Conservation (phyloP, 2,113 vertebrate species). For the human region DNA sequence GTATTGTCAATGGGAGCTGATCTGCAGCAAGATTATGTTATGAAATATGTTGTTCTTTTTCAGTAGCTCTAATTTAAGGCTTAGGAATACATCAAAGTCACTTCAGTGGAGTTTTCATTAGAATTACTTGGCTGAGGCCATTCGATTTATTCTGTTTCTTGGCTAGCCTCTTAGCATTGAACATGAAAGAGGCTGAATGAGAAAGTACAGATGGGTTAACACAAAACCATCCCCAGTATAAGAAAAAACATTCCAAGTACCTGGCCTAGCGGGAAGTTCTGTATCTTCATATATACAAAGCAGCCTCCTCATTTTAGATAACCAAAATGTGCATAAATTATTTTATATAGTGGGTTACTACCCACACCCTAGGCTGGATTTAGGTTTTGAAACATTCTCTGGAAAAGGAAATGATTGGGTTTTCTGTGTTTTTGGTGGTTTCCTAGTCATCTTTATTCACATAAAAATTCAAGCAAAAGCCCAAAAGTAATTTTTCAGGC, state of each 20-base stretch:
- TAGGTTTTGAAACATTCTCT: conserved; percentile 52
- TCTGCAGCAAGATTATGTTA: neutral
- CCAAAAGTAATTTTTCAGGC: conserved; percentile 76
- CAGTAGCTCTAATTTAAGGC: conserved; percentile 55
- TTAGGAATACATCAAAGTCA: conserved; percentile 40
- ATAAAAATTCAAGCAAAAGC: conserved; percentile 45
- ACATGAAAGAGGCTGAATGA: neutral
- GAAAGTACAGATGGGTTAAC: neutral
- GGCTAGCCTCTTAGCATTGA: conserved; percentile 18
- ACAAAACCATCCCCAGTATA: neutral
- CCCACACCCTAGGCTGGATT: neutral
- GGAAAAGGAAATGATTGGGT: conserved; percentile 57
- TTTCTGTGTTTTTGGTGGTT: conserved; percentile 57
- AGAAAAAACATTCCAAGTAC: neutral
- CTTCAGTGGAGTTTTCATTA: conserved; percentile 49
- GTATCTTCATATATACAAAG: conserved; percentile 33
- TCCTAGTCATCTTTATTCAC: conserved; percentile 47
- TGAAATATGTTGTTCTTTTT: conserved; percentile 33
- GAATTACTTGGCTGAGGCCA: conserved; percentile 40
- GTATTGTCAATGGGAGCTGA: neutral
- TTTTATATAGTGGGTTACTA: conserved; percentile 55
- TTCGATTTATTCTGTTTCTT: conserved; percentile 35
- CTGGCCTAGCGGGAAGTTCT: neutral
- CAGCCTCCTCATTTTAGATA: neutral
- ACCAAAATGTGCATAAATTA: conserved; percentile 27